Base-by-base conservation (phyloP, 2,797 vertebrate genomes). In the Simalia tracyae region DNA sequence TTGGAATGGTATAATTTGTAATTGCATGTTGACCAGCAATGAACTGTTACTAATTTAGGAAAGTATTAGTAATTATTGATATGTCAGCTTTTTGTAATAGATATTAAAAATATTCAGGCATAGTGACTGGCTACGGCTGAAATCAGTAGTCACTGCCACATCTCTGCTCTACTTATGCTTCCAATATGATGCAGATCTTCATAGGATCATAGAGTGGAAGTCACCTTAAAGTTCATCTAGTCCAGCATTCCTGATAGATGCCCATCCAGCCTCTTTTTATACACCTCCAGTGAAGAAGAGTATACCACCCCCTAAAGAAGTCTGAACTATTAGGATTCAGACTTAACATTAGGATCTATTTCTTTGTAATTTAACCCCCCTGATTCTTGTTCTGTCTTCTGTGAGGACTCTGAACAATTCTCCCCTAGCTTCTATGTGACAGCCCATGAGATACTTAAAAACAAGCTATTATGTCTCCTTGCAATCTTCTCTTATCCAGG, bases 41-140 rank as follows among this genome's bases (percentile, higher is more conserved):
- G 93, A 95, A 93, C 72, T 54, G 56, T 91, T 81, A n/a, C 93
- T 94, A 26, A 22, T 88, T 88, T 72, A 91, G 90, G 76, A 94
- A 19, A 0, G 9, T 61, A 1, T 90, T 95, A 90, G 42, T 86
- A 28, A 92, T 1, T 24, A 11, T 89, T 60, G 1, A 61, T 89
- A n/a, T 94, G 66, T 90, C 87, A 66, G 19, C 87, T 50, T 54
- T 90, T 93, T 94, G 66, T 68, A 94, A 93, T 63, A 92, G 68
- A 92, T 94, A 64, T 36, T 0, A 60, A 95, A 92, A 61, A 56
- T 84, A 81, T 89, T 66, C 91, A 59, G 19, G 42, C 88, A 46
- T 0, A 0, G 26, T 87, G 86, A n/a, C 86, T 92, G 91, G 87
- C 31, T 91, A 1, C 11, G 46, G 28, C 61, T n/a, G 22, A 59